Evolutionary conservation across 2,113 vertebrate species (phyloP).

Genomic region (Dromas ardeola): DNA sequence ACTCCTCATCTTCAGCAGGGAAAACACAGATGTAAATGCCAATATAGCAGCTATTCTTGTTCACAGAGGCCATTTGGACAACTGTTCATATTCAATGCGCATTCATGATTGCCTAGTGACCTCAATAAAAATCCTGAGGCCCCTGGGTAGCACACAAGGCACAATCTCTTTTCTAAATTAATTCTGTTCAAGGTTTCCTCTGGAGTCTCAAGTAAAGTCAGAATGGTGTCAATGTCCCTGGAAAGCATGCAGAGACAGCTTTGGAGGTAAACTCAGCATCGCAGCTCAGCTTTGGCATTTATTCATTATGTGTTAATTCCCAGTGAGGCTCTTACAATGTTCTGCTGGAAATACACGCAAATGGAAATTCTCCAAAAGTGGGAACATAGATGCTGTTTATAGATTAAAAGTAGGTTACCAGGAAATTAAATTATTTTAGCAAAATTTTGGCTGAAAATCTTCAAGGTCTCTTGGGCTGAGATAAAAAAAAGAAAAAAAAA

Average conservation of each 20-base stretch:
- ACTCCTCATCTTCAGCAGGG: neutral
- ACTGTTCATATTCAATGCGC: neutral
- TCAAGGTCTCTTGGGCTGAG: neutral
- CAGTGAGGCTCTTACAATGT: neutral
- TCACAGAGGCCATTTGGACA: neutral
- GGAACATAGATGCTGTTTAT: neutral
- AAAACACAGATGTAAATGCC: neutral
- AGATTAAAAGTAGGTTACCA: slow-evolving; percentile 32
- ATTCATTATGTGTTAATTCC: slow-evolving; percentile 33
- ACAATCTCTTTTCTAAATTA: neutral
- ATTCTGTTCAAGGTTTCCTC: neutral
- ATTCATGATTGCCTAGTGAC: neutral
- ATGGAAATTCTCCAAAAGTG: neutral
- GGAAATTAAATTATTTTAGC: slow-evolving; percentile 22
- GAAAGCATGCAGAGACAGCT: neutral
- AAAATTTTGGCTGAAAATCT: slow-evolving; percentile 13
- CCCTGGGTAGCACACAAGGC: neutral
- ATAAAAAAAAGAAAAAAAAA: neutral
- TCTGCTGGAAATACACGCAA: neutral
- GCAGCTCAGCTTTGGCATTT: slow-evolving; percentile 11
- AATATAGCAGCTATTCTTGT: neutral
- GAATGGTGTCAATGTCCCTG: neutral
- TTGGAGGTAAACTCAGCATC: neutral
- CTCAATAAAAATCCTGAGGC: neutral
- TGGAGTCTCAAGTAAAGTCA: neutral